Evolutionary conservation across 2,797 vertebrate genomes (phyloP), one percentile per base, ranked within the genome.

Genomic region (Protosalanx chinensis): DNA sequence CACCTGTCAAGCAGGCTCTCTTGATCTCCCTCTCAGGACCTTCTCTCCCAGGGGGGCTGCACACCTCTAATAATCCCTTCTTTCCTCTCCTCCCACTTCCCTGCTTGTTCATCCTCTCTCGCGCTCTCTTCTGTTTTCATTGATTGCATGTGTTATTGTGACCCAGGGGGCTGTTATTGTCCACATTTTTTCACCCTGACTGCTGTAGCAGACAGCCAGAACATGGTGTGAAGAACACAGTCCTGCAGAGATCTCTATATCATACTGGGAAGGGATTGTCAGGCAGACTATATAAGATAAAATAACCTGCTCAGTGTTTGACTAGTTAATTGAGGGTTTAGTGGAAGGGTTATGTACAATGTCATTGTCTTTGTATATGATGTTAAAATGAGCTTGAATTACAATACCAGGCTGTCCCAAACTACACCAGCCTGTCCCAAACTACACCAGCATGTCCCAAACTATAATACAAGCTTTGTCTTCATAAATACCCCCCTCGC

Each of bases 1-100:
- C 92, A 93, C 90, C 89, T 93, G 91, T 93, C 93, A 93, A 85
- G 87, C 85, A 84, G 84, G 80, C 80, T 80, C 76, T 79, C 80
- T 93, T 86, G 84, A 89, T 91, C 90, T 92, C 70, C 85, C 77
- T 84, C 76, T 5, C 71, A 75, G 82, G 79, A 79, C 83, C 76
- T 71, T 80, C 81, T 75, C 81, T 82, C 81, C 76, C 77, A 75
- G 79, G 51, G 77, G 73, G 80, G 82, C 79, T 83, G 74, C 75
- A 79, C 72, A 80, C 78, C 78, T 76, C 81, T 89, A 88, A 91
- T 87, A 87, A 90, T 85, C 81, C 83, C 80, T 85, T 80, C 78
- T 83, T 80, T 85, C 57, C 75, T 71, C 56, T 68, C 74, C 65
- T 30, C 60, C 64, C 51, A 41, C 73, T 66, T 30, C 66, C 64